Conservation (phyloP, 1,140 invertebrate species). For the Cydia amplana region DNA sequence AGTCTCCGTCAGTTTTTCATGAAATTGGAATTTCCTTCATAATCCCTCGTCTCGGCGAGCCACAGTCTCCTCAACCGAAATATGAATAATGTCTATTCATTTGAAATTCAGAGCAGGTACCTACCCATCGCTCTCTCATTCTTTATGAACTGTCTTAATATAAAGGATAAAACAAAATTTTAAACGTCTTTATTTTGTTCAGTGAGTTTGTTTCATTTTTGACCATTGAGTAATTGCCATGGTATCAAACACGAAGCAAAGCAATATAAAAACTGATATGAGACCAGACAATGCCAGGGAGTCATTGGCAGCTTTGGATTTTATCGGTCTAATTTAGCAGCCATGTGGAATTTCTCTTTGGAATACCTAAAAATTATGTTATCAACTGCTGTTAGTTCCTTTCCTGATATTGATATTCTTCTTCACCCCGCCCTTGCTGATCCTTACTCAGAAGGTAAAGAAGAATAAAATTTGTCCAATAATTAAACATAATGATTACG, state of each 20-base stretch:
- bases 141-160: constrained; percentile 47
- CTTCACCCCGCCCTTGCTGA: too few relatives aligned
- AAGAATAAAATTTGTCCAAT: too few relatives aligned
- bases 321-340: too few relatives aligned
- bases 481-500: too few relatives aligned
- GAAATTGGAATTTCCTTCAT: constrained; percentile 39
- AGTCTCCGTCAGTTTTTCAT: constrained; percentile 38
- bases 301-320: too few relatives aligned
- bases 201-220: neutral
- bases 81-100: constrained; percentile 54
- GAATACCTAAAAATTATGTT: too few relatives aligned
- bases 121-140: constrained; percentile 46
- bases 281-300: too few relatives aligned
- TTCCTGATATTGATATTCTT: too few relatives aligned
- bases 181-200: constrained; percentile 4
- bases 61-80: constrained; percentile 44
- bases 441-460: too few relatives aligned
- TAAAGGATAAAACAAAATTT: constrained; percentile 29
- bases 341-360: too few relatives aligned
- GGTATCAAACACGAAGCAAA: neutral
- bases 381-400: too few relatives aligned
- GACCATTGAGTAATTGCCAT: neutral
- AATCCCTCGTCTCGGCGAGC: constrained; percentile 40
- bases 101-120: constrained; percentile 52
- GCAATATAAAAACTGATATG: neutral